Percentiles rank a stretch among this genome's conserved stretches.
phyloP scores from a whole-genome alignment of 2,888 invertebrate genomes.

The Molanna angustata region DNA sequence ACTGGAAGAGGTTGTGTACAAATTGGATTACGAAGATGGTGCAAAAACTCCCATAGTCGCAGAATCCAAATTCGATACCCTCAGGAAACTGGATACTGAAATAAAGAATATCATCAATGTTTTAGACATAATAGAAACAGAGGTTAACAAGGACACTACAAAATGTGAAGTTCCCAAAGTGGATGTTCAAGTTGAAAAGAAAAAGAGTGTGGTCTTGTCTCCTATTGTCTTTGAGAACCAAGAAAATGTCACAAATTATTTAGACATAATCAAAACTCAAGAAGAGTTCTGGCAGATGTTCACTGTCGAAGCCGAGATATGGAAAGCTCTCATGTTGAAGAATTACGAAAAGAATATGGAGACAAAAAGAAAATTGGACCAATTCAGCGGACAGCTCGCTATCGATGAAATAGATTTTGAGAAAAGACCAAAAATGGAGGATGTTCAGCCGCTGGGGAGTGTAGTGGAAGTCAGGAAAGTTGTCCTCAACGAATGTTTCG shows the following conservation, averaged over 20 bases:
- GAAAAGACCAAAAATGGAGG: constrained; percentile 39
- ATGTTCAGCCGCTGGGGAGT: constrained; percentile 46
- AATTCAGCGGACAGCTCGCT: constrained; percentile 50
- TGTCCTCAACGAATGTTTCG: constrained; percentile 50
- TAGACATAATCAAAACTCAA: constrained; percentile 28
- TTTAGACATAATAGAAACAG: constrained; percentile 45
- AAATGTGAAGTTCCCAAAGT: constrained; percentile 3
- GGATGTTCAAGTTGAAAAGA: constrained; percentile 14
- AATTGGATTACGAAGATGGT: constrained; percentile 40
- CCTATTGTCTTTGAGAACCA: constrained; percentile 5
- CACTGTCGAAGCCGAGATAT: constrained; percentile 51
- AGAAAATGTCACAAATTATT: constrained; percentile 18
- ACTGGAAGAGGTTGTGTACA: constrained; percentile 44
- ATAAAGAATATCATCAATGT: constrained; percentile 50
- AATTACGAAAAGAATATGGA: constrained; percentile 52
- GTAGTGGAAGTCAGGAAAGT: constrained; percentile 46
- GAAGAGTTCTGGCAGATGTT: constrained; percentile 39
- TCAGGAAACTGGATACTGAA: constrained; percentile 47
- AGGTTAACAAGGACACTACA: not conserved
- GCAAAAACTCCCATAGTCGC: constrained; percentile 42
- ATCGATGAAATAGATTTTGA: constrained; percentile 42
- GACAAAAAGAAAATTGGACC: constrained; percentile 46
- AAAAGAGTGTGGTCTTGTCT: constrained; percentile 17
- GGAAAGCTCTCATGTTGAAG: constrained; percentile 50
- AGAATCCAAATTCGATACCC: constrained; percentile 41